Conservation (phyloP, 2,113 vertebrate genomes). For the Oreotrochilus melanogaster region DNA sequence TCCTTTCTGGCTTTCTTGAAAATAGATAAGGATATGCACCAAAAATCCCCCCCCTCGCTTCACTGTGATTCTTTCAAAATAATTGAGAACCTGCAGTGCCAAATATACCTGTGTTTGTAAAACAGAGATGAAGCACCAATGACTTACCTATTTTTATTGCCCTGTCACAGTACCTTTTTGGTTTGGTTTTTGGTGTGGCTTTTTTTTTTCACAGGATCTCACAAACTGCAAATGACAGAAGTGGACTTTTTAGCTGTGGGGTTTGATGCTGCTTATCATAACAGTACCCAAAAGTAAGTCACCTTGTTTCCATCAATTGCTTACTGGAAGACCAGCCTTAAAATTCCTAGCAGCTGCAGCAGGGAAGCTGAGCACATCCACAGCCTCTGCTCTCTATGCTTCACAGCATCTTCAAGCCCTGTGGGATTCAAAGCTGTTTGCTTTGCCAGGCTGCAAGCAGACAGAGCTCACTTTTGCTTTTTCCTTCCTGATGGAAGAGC, state of each 20-base stretch:
- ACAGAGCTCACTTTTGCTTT: neutral
- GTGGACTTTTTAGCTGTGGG: neutral
- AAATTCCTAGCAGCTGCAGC: neutral
- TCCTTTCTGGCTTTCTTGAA: neutral
- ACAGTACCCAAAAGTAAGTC: neutral
- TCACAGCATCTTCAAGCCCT: neutral
- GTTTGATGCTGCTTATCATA: neutral
- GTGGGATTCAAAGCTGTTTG: neutral
- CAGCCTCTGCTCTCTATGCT: neutral
- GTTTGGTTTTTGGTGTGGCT: neutral
- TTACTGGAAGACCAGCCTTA: neutral
- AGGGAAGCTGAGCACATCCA: neutral
- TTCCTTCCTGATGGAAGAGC: neutral
- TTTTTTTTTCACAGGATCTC: neutral
- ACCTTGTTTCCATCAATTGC: neutral
- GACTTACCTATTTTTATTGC: neutral
- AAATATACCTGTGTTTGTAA: neutral
- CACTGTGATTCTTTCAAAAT: neutral
- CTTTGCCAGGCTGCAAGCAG: neutral
- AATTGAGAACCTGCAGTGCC: neutral
- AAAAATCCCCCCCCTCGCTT: neutral
- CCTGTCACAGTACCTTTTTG: neutral
- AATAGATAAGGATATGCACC: neutral
- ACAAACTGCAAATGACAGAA: neutral
- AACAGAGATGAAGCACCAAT: neutral